Base-by-base conservation (phyloP, 2,113 vertebrate species). In the Oreochromis niloticus region DNA sequence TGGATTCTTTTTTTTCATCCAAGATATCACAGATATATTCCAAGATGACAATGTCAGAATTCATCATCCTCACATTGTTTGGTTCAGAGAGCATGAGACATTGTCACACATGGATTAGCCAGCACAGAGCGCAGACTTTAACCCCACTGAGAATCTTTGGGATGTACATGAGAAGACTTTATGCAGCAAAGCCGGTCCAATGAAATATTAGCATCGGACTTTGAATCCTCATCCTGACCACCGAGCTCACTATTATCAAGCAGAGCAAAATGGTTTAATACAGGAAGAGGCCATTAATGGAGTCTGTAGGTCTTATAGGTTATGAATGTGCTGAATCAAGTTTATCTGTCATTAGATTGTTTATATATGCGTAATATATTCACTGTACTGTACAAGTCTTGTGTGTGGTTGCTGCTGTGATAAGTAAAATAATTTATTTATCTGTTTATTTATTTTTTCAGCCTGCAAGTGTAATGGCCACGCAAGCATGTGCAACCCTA, bases 401-500 rank as follows among this genome's bases (percentile, higher is more conserved):
- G 55, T 43, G 9, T 27, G 6, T 56, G 41, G 13, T 82, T 19
- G 24, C 0, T 32, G 55, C 16, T 32, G 4, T 82, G 10, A 46
- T 46, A 3, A 81, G 22, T 30, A 57, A 81, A 81, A 57, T 17
- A 2, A 34, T 36, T 17, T 4, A 61, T 61, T 6, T 66, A 66
- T 36, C 4, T 66, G 3, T 24, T 5, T 12, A 2, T 27, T 6
- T 46, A 22, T 34, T 30, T 32, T 30, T 32, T 36, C 96, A 99
- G 99, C 98, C 55, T 99, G 99, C 94, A 99, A 97, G 94, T 99
- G 99, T 92, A 99, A 99, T 1, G 98, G 98, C 82, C 99, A 99
- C 0, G 99, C 99, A 0, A 97, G 98, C 1, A 94, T 99, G 91
- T 99, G 99, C 93, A 99, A 98, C 91, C 96, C 98, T 6, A 98